Conservation (phyloP, 1,140 invertebrate species). For the Brachionus rubens region DNA sequence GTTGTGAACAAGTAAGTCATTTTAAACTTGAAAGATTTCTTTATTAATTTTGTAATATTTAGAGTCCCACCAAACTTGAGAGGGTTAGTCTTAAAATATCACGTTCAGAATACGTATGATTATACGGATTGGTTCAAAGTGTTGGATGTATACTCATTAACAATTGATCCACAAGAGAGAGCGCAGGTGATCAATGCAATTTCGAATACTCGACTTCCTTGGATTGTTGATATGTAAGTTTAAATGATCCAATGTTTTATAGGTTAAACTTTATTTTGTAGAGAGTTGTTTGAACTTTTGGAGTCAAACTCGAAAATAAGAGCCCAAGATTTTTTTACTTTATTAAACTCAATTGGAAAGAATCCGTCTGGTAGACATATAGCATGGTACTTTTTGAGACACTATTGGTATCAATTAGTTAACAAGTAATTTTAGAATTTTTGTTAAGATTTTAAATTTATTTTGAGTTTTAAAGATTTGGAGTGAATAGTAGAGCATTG, state of each 20-base stretch:
- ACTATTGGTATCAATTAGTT: background rate
- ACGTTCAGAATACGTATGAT: conserved; percentile 39
- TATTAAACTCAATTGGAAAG: background rate
- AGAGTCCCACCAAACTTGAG: conserved; percentile 1
- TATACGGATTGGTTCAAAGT: conserved; percentile 9
- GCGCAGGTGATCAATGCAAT: background rate
- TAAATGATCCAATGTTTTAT: too few relatives aligned
- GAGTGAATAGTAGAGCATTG: conserved; percentile 17
- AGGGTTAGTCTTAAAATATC: background rate
- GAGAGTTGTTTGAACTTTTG: conserved; percentile 14
- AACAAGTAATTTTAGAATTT: background rate
- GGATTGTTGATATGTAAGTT: conserved; percentile 41
- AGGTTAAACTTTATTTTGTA: background rate
- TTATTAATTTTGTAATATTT: too few relatives aligned
- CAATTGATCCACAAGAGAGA: conserved; percentile 39
- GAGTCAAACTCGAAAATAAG: conserved; percentile 8
- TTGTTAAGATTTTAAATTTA: background rate
- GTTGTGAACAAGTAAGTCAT: background rate
- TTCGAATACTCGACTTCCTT: background rate
- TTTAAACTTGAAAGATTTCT: too few relatives aligned
- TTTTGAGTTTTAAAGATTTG: background rate
- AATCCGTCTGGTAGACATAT: conserved; percentile 39
- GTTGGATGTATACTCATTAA: background rate
- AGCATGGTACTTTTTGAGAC: conserved; percentile 26
- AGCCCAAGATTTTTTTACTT: conserved; percentile 39